phyloP scores from a whole-genome alignment of 2,888 invertebrate species.

The Amphimallon solstitiale region DNA sequence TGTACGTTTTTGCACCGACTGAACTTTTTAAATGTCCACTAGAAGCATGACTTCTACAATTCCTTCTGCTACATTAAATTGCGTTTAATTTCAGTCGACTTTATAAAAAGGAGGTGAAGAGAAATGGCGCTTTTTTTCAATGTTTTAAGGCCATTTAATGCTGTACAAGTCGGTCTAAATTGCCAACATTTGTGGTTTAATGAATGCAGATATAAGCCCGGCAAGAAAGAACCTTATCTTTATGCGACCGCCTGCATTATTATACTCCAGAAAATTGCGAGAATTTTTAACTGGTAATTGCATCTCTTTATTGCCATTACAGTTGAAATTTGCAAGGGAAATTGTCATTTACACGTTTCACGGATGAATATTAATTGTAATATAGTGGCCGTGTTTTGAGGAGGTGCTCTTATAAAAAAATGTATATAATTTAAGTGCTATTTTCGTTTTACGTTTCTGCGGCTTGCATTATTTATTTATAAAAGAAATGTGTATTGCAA shows the following conservation, averaged over 20 bases:
- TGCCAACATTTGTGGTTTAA: slow-evolving; percentile 26
- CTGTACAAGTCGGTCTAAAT: slow-evolving; percentile 21
- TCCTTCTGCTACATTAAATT: slow-evolving; percentile 29
- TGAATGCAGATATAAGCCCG: slow-evolving; percentile 28
- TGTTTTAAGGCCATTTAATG: slow-evolving; percentile 24
- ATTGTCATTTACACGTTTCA: slow-evolving; percentile 11
- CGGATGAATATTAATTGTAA: slow-evolving; percentile 22
- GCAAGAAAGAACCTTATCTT: slow-evolving; percentile 24
- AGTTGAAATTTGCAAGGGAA: slow-evolving; percentile 21
- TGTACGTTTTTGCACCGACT: too few relatives aligned
- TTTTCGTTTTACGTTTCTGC: too few relatives aligned
- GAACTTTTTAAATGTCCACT: too few relatives aligned
- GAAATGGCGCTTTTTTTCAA: background rate
- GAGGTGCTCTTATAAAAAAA: background rate
- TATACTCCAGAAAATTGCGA: slow-evolving; percentile 23
- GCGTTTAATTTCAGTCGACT: slow-evolving; percentile 16
- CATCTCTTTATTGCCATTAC: slow-evolving; percentile 1
- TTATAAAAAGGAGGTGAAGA: slow-evolving; percentile 4
- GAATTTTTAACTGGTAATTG: slow-evolving; percentile 31
- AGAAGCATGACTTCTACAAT: background rate
- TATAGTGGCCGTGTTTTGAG: background rate
- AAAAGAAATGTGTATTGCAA: too few relatives aligned
- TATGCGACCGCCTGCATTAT: slow-evolving; percentile 22
- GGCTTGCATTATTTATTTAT: too few relatives aligned
- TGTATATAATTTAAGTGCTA: slow-evolving; percentile 23